Percentiles rank a stretch among this genome's conserved stretches.
phyloP scores from a whole-genome alignment of 2,797 vertebrate genomes.

The Melanotaenia maccullochi region DNA sequence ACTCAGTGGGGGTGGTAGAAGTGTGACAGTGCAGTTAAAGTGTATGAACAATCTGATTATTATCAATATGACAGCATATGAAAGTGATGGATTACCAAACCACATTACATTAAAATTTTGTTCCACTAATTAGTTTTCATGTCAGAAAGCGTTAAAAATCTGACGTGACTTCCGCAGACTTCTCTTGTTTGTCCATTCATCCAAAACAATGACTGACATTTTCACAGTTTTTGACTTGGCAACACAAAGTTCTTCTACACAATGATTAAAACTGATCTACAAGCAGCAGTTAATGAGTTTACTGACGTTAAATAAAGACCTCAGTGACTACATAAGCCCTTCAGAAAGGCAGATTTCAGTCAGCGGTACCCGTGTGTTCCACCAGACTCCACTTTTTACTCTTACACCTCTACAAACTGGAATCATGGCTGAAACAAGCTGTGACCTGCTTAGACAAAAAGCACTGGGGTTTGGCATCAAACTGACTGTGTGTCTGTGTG shows the following conservation, averaged over 20 bases:
- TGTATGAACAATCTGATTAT: neutral
- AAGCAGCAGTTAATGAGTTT: constrained; percentile 20
- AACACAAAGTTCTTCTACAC: neutral
- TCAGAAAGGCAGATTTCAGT: constrained; percentile 4
- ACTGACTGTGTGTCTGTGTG: constrained; percentile 9
- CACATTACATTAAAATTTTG: neutral
- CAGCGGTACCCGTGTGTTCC: neutral
- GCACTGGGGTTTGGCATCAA: constrained; percentile 60
- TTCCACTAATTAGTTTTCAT: neutral
- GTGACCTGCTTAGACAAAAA: constrained; percentile 29
- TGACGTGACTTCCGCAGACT: neutral
- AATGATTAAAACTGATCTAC: constrained; percentile 3
- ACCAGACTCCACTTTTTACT: neutral
- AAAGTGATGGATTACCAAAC: neutral
- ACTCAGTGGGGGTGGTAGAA: neutral
- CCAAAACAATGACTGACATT: neutral
- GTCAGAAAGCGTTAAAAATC: neutral
- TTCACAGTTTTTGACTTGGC: constrained; percentile 5
- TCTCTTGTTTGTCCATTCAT: neutral
- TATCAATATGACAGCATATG: neutral
- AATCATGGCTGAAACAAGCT: constrained; percentile 11
- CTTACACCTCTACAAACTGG: constrained; percentile 18
- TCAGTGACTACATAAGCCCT: neutral
- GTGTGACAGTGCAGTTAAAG: neutral
- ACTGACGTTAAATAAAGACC: constrained; percentile 14